Conservation (phyloP, 2,797 vertebrate species). For the Alfaro cultratus region DNA sequence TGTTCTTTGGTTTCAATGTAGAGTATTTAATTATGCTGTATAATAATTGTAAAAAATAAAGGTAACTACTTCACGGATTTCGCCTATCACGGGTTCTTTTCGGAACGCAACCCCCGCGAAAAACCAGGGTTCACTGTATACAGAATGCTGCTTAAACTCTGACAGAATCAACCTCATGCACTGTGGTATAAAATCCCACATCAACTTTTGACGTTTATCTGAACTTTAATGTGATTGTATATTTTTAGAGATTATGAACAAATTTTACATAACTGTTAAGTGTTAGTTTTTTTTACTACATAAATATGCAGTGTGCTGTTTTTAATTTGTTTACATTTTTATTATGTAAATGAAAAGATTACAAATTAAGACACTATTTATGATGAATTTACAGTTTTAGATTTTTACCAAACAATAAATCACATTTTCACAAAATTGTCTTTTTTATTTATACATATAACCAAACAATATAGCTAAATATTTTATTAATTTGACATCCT, state of each 20-base stretch:
- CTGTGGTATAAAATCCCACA: neutral
- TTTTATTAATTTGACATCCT: neutral
- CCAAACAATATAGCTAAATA: neutral
- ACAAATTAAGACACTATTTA: slow-evolving; percentile 34
- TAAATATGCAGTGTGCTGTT: slow-evolving; percentile 33
- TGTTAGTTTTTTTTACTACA: slow-evolving; percentile 30
- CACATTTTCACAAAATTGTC: neutral
- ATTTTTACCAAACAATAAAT: slow-evolving; percentile 57
- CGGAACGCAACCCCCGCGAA: no score
- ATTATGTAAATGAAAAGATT: slow-evolving; percentile 16
- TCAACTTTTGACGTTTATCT: neutral
- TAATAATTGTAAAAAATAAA: no score
- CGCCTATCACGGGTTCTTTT: no score
- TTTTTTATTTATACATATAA: neutral
- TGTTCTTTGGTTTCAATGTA: no score
- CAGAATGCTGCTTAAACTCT: slow-evolving; percentile 25
- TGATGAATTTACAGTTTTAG: slow-evolving; percentile 24
- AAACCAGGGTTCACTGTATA: neutral
- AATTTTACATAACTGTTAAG: slow-evolving; percentile 24
- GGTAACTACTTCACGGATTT: no score
- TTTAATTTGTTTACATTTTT: slow-evolving; percentile 34
- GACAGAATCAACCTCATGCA: neutral
- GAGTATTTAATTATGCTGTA: no score
- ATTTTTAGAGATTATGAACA: slow-evolving; percentile 18
- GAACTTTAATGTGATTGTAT: slow-evolving; percentile 7